phyloP scores from a whole-genome alignment of 2,888 invertebrate genomes.

The Plagiodera versicolora region DNA sequence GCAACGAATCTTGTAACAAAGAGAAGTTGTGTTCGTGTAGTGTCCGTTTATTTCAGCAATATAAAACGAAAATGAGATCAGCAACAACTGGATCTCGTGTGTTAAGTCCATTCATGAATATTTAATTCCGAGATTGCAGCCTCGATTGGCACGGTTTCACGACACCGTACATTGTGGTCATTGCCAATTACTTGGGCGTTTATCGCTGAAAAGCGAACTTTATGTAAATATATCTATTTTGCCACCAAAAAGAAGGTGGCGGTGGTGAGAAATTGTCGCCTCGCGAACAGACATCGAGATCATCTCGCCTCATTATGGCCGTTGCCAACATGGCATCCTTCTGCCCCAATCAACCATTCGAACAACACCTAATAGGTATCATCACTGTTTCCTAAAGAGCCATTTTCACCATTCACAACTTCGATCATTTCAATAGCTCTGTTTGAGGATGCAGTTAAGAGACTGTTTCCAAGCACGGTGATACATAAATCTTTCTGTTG shows the following conservation, averaged over 20 bases:
- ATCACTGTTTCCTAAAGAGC: too few relatives aligned
- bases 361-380: too few relatives aligned
- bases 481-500: too few relatives aligned
- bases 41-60: conserved; percentile 18
- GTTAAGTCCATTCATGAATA: conserved; percentile 50
- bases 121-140: conserved; percentile 48
- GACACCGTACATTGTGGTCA: conserved; percentile 44
- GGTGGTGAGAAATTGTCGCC: background rate
- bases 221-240: conserved; percentile 10
- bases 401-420: too few relatives aligned
- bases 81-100: conserved; percentile 33
- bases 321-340: too few relatives aligned
- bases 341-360: too few relatives aligned
- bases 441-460: too few relatives aligned
- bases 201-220: conserved; percentile 21
- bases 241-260: conserved; percentile 8
- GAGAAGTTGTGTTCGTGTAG: conserved; percentile 16
- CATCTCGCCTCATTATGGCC: too few relatives aligned
- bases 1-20: conserved; percentile 14
- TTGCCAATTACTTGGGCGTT: conserved; percentile 44
- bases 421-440: too few relatives aligned
- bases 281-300: too few relatives aligned
- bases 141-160: conserved; percentile 43
- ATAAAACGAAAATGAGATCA: conserved; percentile 32
- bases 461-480: too few relatives aligned